Evolutionary conservation across 2,888 invertebrate species (phyloP).

Genomic region (Electrophaes corylata): DNA sequence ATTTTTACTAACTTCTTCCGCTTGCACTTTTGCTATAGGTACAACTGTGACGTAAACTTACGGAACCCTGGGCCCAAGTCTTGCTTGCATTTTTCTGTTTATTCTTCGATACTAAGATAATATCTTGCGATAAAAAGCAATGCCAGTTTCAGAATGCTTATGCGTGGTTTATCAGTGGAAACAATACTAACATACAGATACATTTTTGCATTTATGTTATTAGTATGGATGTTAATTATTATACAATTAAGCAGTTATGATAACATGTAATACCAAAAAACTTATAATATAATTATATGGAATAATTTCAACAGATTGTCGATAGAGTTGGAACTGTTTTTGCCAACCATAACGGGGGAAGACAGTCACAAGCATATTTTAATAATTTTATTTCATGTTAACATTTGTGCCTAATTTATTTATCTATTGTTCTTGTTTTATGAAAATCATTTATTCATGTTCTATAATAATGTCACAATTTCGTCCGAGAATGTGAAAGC

Average conservation of each 20-base stretch:
- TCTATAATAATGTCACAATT: slow-evolving; percentile 31
- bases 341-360: slow-evolving; percentile 68
- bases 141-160: too few relatives aligned
- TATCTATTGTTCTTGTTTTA: slow-evolving; percentile 63
- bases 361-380: slow-evolving; percentile 58
- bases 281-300: slow-evolving; percentile 28
- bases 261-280: slow-evolving; percentile 8
- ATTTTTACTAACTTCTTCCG: too few relatives aligned
- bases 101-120: too few relatives aligned
- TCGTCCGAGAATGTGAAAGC: slow-evolving; percentile 16
- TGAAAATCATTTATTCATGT: slow-evolving; percentile 32
- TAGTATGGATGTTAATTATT: slow-evolving; percentile 6
- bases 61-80: too few relatives aligned
- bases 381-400: slow-evolving; percentile 64
- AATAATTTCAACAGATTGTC: slow-evolving; percentile 37
- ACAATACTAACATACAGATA: background rate
- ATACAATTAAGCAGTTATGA: slow-evolving; percentile 21
- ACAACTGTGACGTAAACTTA: too few relatives aligned
- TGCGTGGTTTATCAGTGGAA: background rate
- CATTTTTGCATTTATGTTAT: background rate
- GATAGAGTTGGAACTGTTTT: slow-evolving; percentile 54
- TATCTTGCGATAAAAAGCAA: too few relatives aligned
- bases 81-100: background rate
- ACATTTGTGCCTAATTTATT: slow-evolving; percentile 67
- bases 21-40: too few relatives aligned